Base-by-base conservation (phyloP, 1,140 invertebrate genomes). In the Laupala kohalensis region DNA sequence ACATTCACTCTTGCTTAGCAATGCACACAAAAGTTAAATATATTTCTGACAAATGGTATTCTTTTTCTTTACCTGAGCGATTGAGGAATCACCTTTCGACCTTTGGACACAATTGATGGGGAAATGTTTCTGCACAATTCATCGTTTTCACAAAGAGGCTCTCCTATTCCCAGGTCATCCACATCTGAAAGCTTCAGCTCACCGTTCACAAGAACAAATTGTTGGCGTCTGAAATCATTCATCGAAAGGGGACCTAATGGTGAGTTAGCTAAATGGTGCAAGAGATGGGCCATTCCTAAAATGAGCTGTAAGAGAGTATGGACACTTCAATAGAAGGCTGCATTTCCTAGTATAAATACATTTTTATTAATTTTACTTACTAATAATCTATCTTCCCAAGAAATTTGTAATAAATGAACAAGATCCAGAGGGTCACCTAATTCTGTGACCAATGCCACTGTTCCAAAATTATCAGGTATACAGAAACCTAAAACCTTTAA, bases 181-280 rank as follows among this genome's bases (percentile, higher is more conserved):
- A 83, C 79, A 75, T 85, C 84, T 3, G 82, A 80, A 25, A 85
- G 74, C 72, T 84, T 85, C 3, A 84, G 74, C 9, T 75, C 73
- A 15, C 81, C 81, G 71, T 79, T 75, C 26, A 82, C 80, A 5
- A 83, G 70, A 15, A 85, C 81, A 74, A 85, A 85, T 75, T 85
- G 84, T 74, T 84, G 80, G 2, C 81, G 76, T 69, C 82, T 77
- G 72, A 84, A 82, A 75, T 85, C 83, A 73, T 82, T 82, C 75
- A 84, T 79, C 9, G 79, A 78, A 29, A 84, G 72, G 6, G 82
- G 80, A n/a, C 83, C 83, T 30, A 80, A 77, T 6, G 80, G 78
- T 13, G 81, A 79, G 24, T 76, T 73, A 6, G 82, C 77, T 68
- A 84, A 75, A 69, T 79, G 80, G 63, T 80, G 68, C 0, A 84